Evolutionary conservation across 2,888 invertebrate species (phyloP), one percentile per base, ranked within the genome.

Genomic region (Eristalis pertinax): DNA sequence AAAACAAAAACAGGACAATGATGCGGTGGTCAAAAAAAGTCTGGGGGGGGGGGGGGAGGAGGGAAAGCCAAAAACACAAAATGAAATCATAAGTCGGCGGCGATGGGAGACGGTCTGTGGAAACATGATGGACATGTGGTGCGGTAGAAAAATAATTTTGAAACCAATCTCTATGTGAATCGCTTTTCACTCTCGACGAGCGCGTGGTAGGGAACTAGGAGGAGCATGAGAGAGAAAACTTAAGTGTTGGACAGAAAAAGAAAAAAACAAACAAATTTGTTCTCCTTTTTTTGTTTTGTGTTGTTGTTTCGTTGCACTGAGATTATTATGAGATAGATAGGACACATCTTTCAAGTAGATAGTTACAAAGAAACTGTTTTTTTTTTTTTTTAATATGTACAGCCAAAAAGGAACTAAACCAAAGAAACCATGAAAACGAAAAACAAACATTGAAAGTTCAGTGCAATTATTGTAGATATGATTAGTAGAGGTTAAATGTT

Each of bases 371-470:
- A 81, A 81, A 50, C 19, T 5, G 64, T 77, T 81, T 73, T 50
- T 38, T 38, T 32, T 4, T 50, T 50, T 19, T 50, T 50, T 19
- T 19, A 77, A 83, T 87, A 87, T 87, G 76, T 84, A 87, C 87
- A 87, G 87, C 87, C 76, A 87, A 87, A 84, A 60, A 60, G 64
- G 58, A 50, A 78, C 1, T 56, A 63, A 84, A 76, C 26, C 22
- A 70, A 58, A 38, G 43, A 76, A 41, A 75, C 65, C 4, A 58
- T 32, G 32, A 35, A 76, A 68, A 64, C 26, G 26, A 72, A 72
- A 56, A 78, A 79, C 65, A 79, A 86, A 87, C 86, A 87, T 83
- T 83, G 41, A 84, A 82, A 79, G 64, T 80, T 84, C 79, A 84
- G 87, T 87, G 84, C 87, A 84, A 68, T 74, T 79, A 82, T 70